These are phyloP conservation scores for Lepidurus arcticus DNA, from an alignment of 1,140 invertebrate genomes.

Conservation along the genomic window DNA sequence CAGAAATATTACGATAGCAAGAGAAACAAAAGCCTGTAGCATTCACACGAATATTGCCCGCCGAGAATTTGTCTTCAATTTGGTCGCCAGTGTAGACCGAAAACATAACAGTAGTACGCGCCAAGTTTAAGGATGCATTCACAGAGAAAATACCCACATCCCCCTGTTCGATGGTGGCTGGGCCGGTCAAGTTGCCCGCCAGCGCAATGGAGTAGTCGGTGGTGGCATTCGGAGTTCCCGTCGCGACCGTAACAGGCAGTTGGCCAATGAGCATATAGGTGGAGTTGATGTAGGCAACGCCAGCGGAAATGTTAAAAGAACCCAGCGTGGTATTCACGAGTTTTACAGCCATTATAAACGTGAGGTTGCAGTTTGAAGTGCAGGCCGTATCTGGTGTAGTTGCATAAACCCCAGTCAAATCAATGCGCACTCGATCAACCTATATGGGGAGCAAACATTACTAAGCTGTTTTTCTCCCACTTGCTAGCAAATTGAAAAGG, in stretches of 20 bases:
- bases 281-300: slow-evolving; percentile 12
- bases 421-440: slow-evolving; percentile 17
- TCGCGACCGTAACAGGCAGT: background rate
- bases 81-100: background rate
- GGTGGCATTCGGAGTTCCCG: background rate
- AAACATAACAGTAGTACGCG: background rate
- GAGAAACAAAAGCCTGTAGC: background rate
- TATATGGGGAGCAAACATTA: background rate
- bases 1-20: background rate
- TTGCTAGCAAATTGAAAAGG: background rate
- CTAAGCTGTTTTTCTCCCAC: background rate
- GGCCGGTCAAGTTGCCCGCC: background rate
- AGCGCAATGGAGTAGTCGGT: background rate
- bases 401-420: slow-evolving; percentile 3
- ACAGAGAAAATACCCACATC: slow-evolving; percentile 5
- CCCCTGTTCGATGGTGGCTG: background rate
- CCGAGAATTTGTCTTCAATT: slow-evolving; percentile 9
- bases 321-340: background rate
- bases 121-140: background rate
- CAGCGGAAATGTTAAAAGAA: background rate
- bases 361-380: background rate
- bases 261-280: slow-evolving; percentile 11
- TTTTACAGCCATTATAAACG: background rate
- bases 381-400: background rate
- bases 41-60: background rate